These are phyloP conservation scores for Julus scandinavius DNA, from an alignment of 2,888 invertebrate genomes.

Conservation along the genomic window DNA sequence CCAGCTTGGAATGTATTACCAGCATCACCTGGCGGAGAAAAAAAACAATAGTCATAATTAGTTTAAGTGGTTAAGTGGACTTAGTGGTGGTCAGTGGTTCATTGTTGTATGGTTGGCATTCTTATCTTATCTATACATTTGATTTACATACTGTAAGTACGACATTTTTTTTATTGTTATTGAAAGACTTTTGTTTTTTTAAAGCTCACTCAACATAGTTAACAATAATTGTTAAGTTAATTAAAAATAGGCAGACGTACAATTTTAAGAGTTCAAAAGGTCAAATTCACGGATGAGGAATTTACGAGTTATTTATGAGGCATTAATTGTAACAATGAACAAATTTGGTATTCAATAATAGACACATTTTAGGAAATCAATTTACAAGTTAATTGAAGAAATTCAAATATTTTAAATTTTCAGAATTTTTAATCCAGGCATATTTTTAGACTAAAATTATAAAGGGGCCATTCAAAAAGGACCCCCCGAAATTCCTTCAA, in stretches of 20 bases:
- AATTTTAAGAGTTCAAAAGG: conserved; percentile 6
- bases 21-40: not conserved
- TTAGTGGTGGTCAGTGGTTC: not conserved
- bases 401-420: no score
- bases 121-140: not conserved
- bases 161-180: not conserved
- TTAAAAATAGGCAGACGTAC: not conserved
- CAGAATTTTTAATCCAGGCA: no score
- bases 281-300: not conserved
- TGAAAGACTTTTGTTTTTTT: not conserved
- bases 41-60: not conserved
- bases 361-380: no score
- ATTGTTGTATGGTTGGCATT: not conserved
- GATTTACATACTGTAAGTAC: not conserved
- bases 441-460: no score
- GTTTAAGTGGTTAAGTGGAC: not conserved
- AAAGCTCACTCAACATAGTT: not conserved
- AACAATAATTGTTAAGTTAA: not conserved
- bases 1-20: conserved; percentile 27
- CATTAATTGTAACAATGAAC: no score
- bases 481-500: no score
- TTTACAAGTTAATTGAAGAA: no score
- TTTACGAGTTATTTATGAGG: not conserved
- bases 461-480: no score
- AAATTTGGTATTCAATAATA: no score